Conservation (phyloP, 2,797 vertebrate species). For the Mareca strepera region DNA sequence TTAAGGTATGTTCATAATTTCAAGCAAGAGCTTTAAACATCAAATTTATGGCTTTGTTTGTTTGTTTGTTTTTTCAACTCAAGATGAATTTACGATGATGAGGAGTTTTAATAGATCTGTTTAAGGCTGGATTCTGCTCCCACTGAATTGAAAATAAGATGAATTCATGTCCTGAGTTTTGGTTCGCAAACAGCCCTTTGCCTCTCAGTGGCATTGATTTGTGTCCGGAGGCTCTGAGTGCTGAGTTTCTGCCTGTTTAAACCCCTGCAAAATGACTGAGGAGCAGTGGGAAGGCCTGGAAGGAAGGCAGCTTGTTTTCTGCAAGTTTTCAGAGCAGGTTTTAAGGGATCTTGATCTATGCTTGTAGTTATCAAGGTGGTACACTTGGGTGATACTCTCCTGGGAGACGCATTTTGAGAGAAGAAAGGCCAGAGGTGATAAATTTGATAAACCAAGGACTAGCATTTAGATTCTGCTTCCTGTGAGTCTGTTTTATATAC, state of each 20-base stretch:
- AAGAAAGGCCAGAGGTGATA: background rate
- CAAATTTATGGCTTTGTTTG: background rate
- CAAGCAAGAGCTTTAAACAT: conserved; percentile 12
- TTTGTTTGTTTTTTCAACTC: background rate
- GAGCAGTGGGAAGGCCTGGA: background rate
- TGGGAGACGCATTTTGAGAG: background rate
- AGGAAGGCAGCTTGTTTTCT: background rate
- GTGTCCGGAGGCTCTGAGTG: background rate
- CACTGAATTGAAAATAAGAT: background rate
- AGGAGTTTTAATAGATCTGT: background rate
- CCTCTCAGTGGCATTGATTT: background rate
- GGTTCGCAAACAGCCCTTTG: background rate
- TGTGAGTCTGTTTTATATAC: background rate
- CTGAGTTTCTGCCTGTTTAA: background rate
- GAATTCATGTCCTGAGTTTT: background rate
- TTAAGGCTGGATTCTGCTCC: background rate
- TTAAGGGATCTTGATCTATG: background rate
- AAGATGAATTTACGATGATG: background rate
- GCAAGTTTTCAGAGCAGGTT: background rate
- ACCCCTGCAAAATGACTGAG: background rate
- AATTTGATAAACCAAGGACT: background rate
- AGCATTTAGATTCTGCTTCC: background rate
- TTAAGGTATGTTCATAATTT: conserved; percentile 5
- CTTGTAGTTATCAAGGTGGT: background rate
- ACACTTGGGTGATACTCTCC: background rate